Conservation (phyloP, 2,797 vertebrate genomes). For the Pempheris klunzingeri region DNA sequence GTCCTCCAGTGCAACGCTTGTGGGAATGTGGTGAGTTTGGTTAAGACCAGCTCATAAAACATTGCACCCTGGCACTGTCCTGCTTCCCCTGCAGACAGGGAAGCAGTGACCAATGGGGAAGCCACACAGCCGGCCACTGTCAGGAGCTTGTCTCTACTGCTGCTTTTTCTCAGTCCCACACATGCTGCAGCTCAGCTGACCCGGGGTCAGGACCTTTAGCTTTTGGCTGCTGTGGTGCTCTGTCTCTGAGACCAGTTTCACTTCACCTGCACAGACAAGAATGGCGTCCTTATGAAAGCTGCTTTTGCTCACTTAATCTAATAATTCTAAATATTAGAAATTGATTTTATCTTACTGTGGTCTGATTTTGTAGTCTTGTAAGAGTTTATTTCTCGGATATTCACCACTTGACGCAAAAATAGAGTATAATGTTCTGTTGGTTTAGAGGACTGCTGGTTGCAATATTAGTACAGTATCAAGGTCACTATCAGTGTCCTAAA, state of each 20-base stretch:
- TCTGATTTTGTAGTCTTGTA: neutral
- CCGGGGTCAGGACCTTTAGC: constrained; percentile 77
- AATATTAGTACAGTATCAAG: neutral
- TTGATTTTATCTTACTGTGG: neutral
- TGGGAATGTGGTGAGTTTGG: constrained; percentile 92
- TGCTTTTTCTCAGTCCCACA: constrained; percentile 59
- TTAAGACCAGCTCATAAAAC: constrained; percentile 90
- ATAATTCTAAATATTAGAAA: neutral
- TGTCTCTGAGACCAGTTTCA: constrained; percentile 82
- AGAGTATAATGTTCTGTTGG: neutral
- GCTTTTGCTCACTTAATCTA: constrained; percentile 17
- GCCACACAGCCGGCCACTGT: constrained; percentile 83
- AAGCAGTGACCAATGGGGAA: constrained; percentile 87
- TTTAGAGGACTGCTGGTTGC: neutral
- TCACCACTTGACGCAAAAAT: neutral
- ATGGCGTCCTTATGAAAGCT: constrained; percentile 28
- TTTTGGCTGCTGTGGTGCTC: constrained; percentile 61
- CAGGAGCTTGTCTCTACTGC: constrained; percentile 73
- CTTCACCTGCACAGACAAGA: constrained; percentile 74
- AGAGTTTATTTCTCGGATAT: neutral
- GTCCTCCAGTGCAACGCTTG: constrained; percentile 88
- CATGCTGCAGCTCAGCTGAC: constrained; percentile 87
- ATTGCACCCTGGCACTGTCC: constrained; percentile 93
- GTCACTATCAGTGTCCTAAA: neutral
- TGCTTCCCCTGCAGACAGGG: constrained; percentile 90